Base-by-base conservation (phyloP, 1,140 invertebrate genomes). In the Drosophila repletoides region DNA sequence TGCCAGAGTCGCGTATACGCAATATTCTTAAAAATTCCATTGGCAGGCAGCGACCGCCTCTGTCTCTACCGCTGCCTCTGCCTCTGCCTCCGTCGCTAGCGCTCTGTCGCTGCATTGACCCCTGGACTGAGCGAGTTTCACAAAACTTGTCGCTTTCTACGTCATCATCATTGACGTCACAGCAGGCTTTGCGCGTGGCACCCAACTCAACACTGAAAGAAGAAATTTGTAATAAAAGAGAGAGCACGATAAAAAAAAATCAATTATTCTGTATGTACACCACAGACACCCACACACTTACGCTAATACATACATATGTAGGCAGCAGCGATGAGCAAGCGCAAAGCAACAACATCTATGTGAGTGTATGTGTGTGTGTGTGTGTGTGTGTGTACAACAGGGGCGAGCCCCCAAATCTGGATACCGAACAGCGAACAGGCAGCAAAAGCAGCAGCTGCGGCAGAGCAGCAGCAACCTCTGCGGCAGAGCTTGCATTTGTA, bases 361-460 rank as follows among this genome's bases (percentile, higher is more conserved):
- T 31, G 1, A 9, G n/a, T 41, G 10, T 40, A 28, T 10, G 6
- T 15, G 3, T 21, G 3, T 17, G n/a, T 24, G 5, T 48, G 31
- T 52, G 14, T 73, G 45, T 77, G 33, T 56, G 36, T 29, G 29
- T 75, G 46, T 41, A 56, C 63, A 60, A 53, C 53, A n/a, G 72
- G 75, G 81, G 81, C 81, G 81, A 86, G 76, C 80, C 80, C 80
- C 80, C 81, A 86, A 86, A 86, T 86, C 81, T 86, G 72, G 81
- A 72, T 76, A 76, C 59, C 64, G 59, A 72, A 76, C 64, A 40
- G 56, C 38, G 53, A 15, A 41, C 64, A 49, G 49, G 46, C 49
- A 71, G 46, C 29, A 43, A 33, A 21, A 52, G 41, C 48, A 36
- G 24, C 41, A 43, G 21, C 52, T 19, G 31, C 6, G 15, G 33